These are phyloP conservation scores for Lithobius niger DNA, from an alignment of 1,140 invertebrate genomes.

Conservation along the genomic window DNA sequence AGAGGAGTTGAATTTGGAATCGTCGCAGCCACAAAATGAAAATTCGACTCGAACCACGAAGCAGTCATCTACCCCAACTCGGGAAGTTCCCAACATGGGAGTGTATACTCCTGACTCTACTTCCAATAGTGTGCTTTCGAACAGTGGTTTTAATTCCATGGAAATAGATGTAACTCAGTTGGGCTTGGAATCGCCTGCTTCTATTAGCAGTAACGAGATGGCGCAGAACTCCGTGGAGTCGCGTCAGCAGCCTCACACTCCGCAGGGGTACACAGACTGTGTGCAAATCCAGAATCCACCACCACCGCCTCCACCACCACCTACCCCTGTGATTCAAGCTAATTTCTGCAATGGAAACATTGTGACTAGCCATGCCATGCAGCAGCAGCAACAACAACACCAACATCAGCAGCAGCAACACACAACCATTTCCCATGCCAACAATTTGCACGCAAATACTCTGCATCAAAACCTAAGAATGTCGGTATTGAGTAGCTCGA, in stretches of 20 bases:
- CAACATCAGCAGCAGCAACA: too few relatives aligned
- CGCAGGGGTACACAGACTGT: slow-evolving; percentile 40
- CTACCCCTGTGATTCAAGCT: background rate
- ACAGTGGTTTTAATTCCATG: slow-evolving; percentile 46
- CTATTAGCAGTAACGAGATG: slow-evolving; percentile 65
- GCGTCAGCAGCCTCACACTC: slow-evolving; percentile 30
- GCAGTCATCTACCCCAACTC: slow-evolving; percentile 6
- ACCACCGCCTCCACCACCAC: background rate
- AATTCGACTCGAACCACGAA: slow-evolving; percentile 16
- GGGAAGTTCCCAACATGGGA: slow-evolving; percentile 53
- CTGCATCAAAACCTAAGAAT: too few relatives aligned
- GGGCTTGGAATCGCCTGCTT: slow-evolving; percentile 69
- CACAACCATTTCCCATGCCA: background rate
- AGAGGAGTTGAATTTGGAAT: background rate
- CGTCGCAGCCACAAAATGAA: slow-evolving; percentile 19
- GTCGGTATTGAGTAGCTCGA: too few relatives aligned
- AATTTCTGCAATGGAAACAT: slow-evolving; percentile 4
- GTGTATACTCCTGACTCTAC: slow-evolving; percentile 72
- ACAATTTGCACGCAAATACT: background rate
- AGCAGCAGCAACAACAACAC: too few relatives aligned
- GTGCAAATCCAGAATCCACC: slow-evolving; percentile 22
- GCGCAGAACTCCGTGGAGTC: slow-evolving; percentile 39
- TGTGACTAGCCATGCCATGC: too few relatives aligned
- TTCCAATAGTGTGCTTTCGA: slow-evolving; percentile 65
- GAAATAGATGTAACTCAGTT: slow-evolving; percentile 70